Percentiles rank a stretch among this genome's conserved stretches.
These are phyloP conservation scores for Nebria ingens DNA, from an alignment of 1,140 invertebrate genomes.

Conservation along the genomic window DNA sequence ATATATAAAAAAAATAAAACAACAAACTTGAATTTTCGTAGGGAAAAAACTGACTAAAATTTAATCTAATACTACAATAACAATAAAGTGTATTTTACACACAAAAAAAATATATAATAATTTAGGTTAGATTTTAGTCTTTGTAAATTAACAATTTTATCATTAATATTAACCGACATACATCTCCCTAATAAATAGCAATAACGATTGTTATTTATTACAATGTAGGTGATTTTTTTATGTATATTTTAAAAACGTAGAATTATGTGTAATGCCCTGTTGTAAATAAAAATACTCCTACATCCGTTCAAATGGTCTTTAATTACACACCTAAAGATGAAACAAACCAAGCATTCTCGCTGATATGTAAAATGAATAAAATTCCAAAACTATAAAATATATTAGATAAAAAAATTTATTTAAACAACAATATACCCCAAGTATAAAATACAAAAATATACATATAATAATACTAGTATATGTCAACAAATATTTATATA, in stretches of 20 bases:
- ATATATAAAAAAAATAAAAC: neutral
- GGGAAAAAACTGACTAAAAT: too few relatives aligned
- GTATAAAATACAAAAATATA: too few relatives aligned
- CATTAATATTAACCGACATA: slow-evolving; percentile 2
- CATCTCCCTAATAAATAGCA: neutral
- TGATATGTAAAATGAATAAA: too few relatives aligned
- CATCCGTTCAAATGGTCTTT: slow-evolving; percentile 5
- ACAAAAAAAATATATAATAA: too few relatives aligned
- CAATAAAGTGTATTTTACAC: too few relatives aligned
- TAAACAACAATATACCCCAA: too few relatives aligned
- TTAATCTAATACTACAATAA: neutral
- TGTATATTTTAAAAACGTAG: neutral
- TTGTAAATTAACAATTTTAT: neutral
- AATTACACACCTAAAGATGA: too few relatives aligned
- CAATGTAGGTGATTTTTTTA: slow-evolving; percentile 3
- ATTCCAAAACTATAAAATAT: too few relatives aligned
- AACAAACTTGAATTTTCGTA: neutral
- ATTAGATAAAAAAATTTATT: too few relatives aligned
- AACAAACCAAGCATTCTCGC: too few relatives aligned
- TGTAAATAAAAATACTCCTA: slow-evolving; percentile 9
- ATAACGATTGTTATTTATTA: neutral
- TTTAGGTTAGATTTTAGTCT: neutral
- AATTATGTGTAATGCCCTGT: slow-evolving; percentile 2
- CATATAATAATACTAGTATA: too few relatives aligned
- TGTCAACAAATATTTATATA: too few relatives aligned